phyloP scores from a whole-genome alignment of 2,113 vertebrate species.

The Callaeas wilsoni region DNA sequence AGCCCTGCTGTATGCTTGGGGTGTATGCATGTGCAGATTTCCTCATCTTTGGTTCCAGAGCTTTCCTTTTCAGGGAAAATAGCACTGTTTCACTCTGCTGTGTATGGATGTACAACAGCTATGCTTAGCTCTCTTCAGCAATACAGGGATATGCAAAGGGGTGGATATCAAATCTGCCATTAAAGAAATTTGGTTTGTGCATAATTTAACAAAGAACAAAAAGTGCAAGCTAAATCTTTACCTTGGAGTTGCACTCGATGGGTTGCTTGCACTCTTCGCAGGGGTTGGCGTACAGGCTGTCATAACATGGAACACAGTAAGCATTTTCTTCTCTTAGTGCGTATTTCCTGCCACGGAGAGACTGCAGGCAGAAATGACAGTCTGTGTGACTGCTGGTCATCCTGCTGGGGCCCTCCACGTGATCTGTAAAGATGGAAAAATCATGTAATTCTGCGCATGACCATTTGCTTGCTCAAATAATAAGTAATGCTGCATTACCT shows the following conservation, averaged over 20 bases:
- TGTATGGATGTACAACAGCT: rapidly evolving
- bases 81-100: not conserved
- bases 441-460: not conserved
- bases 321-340: constrained; percentile 83
- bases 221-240: constrained; percentile 42
- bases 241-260: constrained; percentile 89
- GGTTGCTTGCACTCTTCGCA: constrained; percentile 85
- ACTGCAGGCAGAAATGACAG: constrained; percentile 88
- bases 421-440: constrained; percentile 3
- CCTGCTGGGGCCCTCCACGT: not conserved
- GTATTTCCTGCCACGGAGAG: constrained; percentile 89
- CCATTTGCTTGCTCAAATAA: not conserved
- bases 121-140: not conserved
- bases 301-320: constrained; percentile 88
- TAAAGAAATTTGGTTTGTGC: not conserved
- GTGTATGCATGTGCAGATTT: not conserved
- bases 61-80: not conserved
- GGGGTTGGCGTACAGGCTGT: constrained; percentile 86
- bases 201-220: not conserved
- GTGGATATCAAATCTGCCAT: not conserved
- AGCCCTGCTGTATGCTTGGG: not conserved
- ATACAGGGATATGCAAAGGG: not conserved
- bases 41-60: not conserved
- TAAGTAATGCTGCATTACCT: not conserved
- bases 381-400: constrained; percentile 81